Base-by-base conservation (phyloP, 2,888 invertebrate genomes). In the Lapara coniferarum region DNA sequence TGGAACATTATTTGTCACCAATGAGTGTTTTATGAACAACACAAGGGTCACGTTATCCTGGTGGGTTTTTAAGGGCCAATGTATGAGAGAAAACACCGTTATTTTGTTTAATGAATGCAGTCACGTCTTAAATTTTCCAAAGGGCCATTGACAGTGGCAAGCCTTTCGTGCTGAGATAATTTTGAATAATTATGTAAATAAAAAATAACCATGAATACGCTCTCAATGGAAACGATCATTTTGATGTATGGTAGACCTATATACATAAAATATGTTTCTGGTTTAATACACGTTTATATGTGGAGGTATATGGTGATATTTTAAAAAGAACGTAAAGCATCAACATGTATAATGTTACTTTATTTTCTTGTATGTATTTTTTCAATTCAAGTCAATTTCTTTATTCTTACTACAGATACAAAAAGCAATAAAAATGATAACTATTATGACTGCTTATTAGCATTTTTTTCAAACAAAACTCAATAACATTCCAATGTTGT, bases 51-150 rank as follows among this genome's bases (percentile, higher is more conserved):
- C 68, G 56, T 69, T 73, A 73, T 70, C 82, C 71, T 87, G 85
- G 88, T 72, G 63, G n/a, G 13, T 81, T 55, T 55, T 73, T 76
- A 78, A 79, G 79, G 75, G 77, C 80, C 73, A 73, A 75, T 57
- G 58, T 53, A 25, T 58, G 66, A 70, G 70, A 77, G 72, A 75
- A 78, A 75, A 80, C 80, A 74, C 87, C 84, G 86, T 86, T 87
- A 83, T 80, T 79, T 81, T 79, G 81, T 85, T 86, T 88, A 88
- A 89, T 88, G 87, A 88, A 88, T 81, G 78, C 81, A 86, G 84
- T 85, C 88, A 86, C 85, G 68, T 69, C 68, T 63, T 69, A 53
- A 69, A 69, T 69, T 69, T 69, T 69, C 73, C 71, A 69, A 72
- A 71, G 67, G 70, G 71, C 72, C 75, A 73, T 77, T 74, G 71